Conservation (phyloP, 2,888 invertebrate species). For the Conistra vaccinii region DNA sequence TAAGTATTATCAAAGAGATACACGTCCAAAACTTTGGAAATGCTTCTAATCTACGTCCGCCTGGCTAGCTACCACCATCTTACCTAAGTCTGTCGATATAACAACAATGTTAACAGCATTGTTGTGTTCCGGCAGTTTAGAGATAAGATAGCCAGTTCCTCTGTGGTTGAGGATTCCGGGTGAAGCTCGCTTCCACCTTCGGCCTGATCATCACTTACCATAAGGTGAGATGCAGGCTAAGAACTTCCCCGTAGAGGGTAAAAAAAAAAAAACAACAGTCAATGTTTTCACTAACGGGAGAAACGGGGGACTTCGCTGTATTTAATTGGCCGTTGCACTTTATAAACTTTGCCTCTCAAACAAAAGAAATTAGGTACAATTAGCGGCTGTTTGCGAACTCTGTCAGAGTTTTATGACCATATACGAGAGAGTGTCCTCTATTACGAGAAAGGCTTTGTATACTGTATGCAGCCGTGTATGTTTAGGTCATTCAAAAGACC, state of each 20-base stretch:
- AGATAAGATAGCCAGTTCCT: too few species aligned
- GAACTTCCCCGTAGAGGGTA: too few species aligned
- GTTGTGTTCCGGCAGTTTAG: too few species aligned
- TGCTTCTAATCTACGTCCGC: too few species aligned
- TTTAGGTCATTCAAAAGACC: background rate
- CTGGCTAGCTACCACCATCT: too few species aligned
- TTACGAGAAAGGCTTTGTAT: background rate
- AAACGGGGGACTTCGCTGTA: background rate
- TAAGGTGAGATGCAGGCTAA: too few species aligned
- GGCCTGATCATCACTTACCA: too few species aligned
- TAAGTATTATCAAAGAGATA: background rate
- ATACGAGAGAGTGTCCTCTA: conserved; percentile 18
- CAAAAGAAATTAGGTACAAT: conserved; percentile 14
- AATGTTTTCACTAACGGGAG: background rate
- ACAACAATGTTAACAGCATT: too few species aligned
- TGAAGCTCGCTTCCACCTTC: too few species aligned
- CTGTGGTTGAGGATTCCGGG: too few species aligned
- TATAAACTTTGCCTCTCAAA: background rate
- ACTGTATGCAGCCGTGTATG: background rate
- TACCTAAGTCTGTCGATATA: too few species aligned
- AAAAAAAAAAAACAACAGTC: too few species aligned
- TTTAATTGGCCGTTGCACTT: background rate
- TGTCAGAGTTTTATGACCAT: conserved; percentile 21
- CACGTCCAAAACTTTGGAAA: background rate
- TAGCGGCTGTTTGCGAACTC: conserved; percentile 25